A percentile compares a stretch with the other conserved stretches of the same genome.
Conservation (phyloP, 2,888 invertebrate species). For the Standfussiana lucernea region DNA sequence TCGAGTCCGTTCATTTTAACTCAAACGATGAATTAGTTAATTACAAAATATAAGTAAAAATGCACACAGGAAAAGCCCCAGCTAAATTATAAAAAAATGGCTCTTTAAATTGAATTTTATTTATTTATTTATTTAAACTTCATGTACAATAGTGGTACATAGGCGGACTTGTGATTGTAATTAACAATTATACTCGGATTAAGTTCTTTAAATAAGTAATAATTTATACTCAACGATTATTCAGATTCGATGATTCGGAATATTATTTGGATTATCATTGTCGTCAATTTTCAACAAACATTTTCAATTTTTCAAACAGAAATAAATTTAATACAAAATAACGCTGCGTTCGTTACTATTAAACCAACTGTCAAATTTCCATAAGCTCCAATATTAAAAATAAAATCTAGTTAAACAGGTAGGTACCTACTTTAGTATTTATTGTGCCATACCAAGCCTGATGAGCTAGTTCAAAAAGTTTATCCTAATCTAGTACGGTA, state of each 20-base stretch:
- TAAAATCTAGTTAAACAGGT: background rate
- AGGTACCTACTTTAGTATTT: constrained; percentile 15
- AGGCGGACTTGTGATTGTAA: constrained; percentile 2
- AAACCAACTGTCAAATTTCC: constrained; percentile 4
- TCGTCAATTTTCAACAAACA: constrained; percentile 1
- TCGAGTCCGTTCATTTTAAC: background rate
- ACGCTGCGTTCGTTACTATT: background rate
- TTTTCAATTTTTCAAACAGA: constrained; percentile 12
- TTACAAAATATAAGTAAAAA: background rate
- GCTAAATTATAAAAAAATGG: background rate
- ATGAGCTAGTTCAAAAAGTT: constrained; percentile 57
- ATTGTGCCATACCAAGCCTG: constrained; percentile 17
- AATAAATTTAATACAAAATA: constrained; percentile 11
- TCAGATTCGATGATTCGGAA: background rate
- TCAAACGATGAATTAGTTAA: background rate
- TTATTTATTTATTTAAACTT: no score
- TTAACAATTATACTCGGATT: constrained; percentile 30
- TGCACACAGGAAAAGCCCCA: background rate
- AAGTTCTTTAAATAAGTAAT: constrained; percentile 21
- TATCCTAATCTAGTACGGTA: constrained; percentile 58
- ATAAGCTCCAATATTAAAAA: constrained; percentile 1
- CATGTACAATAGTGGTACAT: no score
- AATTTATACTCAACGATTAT: constrained; percentile 3
- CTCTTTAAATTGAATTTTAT: constrained; percentile 17
- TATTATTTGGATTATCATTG: constrained; percentile 21